Percentiles rank a stretch among this genome's conserved stretches.
phyloP scores from a whole-genome alignment of 1,140 invertebrate genomes.

The Zaprionus tsacasi region DNA sequence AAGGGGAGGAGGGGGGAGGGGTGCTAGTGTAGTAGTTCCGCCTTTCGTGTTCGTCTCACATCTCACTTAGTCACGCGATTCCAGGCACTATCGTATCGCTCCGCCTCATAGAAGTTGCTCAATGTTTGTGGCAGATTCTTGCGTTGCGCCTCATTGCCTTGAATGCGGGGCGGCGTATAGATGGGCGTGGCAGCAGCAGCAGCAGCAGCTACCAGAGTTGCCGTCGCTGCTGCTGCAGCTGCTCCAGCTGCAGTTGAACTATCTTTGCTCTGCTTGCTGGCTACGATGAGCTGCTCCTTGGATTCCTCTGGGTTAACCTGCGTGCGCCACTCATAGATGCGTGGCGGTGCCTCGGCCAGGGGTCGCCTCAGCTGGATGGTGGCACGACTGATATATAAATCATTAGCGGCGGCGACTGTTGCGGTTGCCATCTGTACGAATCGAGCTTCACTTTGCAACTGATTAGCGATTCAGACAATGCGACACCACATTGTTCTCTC shows the following conservation, averaged over 20 bases:
- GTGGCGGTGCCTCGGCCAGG: constrained; percentile 14
- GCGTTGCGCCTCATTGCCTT: constrained; percentile 58
- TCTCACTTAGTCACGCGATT: constrained; percentile 71
- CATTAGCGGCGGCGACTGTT: constrained; percentile 35
- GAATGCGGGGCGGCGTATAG: constrained; percentile 54
- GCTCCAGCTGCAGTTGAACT: constrained; percentile 9
- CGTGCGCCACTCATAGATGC: constrained; percentile 71
- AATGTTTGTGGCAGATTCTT: constrained; percentile 63
- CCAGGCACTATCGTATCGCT: constrained; percentile 63
- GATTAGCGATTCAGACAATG: constrained; percentile 46
- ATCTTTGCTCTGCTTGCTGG: constrained; percentile 20
- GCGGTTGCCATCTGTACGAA: constrained; percentile 69
- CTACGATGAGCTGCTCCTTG: constrained; percentile 16
- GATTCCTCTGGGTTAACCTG: constrained; percentile 29
- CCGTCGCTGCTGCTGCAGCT: neutral
- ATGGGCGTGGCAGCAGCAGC: constrained; percentile 46
- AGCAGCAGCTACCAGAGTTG: neutral
- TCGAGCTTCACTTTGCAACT: constrained; percentile 64
- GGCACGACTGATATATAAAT: constrained; percentile 63
- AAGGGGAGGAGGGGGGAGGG: neutral
- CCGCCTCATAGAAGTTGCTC: constrained; percentile 61
- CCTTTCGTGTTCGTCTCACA: constrained; percentile 15
- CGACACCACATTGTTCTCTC: neutral
- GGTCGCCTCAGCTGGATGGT: constrained; percentile 58
- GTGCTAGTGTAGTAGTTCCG: constrained; percentile 5